Evolutionary conservation across 37 sponge, comb jelly and placozoan species (phyloP), one percentile per base, ranked within the genome.

Genomic region (Bolinopsis microptera): DNA sequence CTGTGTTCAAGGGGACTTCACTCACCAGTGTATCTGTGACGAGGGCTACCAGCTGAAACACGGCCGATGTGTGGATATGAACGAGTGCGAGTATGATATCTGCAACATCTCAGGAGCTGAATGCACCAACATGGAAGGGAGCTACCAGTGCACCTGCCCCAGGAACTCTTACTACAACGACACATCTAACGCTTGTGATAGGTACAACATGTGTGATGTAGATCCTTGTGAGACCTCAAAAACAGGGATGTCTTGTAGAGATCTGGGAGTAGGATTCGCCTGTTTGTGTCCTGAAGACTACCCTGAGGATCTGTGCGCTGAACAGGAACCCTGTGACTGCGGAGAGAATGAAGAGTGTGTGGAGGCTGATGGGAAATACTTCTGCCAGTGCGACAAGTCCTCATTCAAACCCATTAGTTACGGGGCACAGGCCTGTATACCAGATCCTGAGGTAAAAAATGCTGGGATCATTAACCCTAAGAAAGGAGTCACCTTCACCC

Each of bases 341-440:
- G 75, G 75, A 72, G 75, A 72, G n/a, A 72, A 72, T 72, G 75
- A 72, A 21, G 31, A 72, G 26, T 72, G 75, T 72, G 31, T 72
- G 3, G 18, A 21, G 75, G 75, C 22, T 23, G 75, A 48, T 18
- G 61, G 61, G 5, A 5, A 48, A 13, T 48, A 48, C 61, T 48
- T 48, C 61, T 48, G 61, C 13, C 61, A 48, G 61, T 48, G 61
- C 13, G 61, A 48, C 61, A 48, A 48, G 61, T 48, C 13, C 61
- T 48, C 61, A 5, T 48, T 48, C 61, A 48, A 18, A 13, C 61
- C 61, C 61, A 48, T 48, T 13, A 48, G 61, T 48, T 48, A 48
- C 61, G 61, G 61, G 13, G 61, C 5, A 5, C 61, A 48, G 61
- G 9, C 13, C 13, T 48, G 61, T 48, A 48, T 48, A 18, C 61